phyloP scores from a whole-genome alignment of 2,797 vertebrate genomes.

The Manis pentadactyla region DNA sequence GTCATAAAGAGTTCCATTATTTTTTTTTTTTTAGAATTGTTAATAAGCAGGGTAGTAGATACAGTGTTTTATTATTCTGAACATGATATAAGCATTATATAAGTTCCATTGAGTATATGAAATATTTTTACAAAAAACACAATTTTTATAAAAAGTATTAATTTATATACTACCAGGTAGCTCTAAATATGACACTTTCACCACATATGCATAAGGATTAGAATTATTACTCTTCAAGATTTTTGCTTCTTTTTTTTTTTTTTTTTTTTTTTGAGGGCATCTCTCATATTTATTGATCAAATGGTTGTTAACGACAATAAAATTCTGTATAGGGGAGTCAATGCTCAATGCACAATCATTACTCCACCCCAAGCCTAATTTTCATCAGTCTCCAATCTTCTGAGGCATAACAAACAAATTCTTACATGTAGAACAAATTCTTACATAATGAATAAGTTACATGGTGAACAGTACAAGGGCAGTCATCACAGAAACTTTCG shows the following conservation, averaged over 20 bases:
- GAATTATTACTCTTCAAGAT: background rate
- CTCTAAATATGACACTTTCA: background rate
- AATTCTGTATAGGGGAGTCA: too few relatives aligned
- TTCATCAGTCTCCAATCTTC: too few relatives aligned
- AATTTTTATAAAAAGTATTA: constrained; percentile 16
- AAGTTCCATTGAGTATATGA: background rate
- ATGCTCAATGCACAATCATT: too few relatives aligned
- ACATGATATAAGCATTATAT: background rate
- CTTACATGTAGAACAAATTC: too few relatives aligned
- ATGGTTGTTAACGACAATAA: too few relatives aligned
- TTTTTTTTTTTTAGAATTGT: constrained; percentile 26
- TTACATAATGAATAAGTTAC: too few relatives aligned
- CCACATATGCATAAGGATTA: background rate
- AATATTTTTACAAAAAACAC: background rate
- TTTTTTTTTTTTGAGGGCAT: too few relatives aligned
- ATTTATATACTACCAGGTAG: background rate
- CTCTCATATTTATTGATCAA: too few relatives aligned
- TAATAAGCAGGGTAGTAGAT: background rate
- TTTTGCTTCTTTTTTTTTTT: constrained; percentile 33
- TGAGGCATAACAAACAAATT: too few relatives aligned
- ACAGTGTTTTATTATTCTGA: constrained; percentile 2
- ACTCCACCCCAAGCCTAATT: too few relatives aligned
- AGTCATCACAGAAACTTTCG: too few relatives aligned
- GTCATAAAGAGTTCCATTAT: constrained; percentile 27
- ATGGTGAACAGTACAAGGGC: too few relatives aligned